Evolutionary conservation across 2,113 vertebrate genomes (phyloP).

Genomic region (Colius striatus): DNA sequence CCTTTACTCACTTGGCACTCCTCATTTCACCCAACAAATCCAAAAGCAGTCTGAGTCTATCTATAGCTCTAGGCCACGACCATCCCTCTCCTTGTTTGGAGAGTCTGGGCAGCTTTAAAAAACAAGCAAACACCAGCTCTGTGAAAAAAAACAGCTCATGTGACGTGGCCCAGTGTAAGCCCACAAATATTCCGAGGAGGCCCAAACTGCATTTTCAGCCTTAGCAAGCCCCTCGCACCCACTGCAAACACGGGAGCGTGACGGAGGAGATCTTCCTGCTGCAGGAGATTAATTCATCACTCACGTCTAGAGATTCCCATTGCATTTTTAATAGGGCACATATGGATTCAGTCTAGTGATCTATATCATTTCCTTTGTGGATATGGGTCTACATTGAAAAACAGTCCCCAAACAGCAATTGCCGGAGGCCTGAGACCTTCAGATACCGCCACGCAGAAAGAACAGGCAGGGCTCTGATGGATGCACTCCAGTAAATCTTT

Average conservation of each 20-base stretch:
- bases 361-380: not conserved
- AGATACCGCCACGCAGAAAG: not conserved
- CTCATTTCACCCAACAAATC: not conserved
- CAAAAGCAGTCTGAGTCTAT: not conserved
- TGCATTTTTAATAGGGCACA: slow-evolving; percentile 12
- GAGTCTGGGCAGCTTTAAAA: not conserved
- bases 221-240: not conserved
- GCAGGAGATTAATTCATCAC: slow-evolving; percentile 5
- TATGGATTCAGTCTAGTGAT: not conserved
- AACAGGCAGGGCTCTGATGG: not conserved
- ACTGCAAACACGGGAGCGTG: not conserved
- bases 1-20: not conserved
- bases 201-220: not conserved
- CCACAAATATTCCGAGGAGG: not conserved
- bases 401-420: not conserved
- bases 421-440: not conserved
- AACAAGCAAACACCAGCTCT: not conserved
- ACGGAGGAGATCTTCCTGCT: not conserved
- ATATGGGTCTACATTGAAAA: not conserved
- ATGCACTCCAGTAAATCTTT: not conserved
- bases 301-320: not conserved
- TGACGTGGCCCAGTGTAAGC: not conserved
- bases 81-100: not conserved
- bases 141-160: not conserved
- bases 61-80: not conserved